A percentile compares a stretch with the other conserved stretches of the same genome.
phyloP scores from a whole-genome alignment of 2,888 invertebrate species.

The Bugulina stolonifera region DNA sequence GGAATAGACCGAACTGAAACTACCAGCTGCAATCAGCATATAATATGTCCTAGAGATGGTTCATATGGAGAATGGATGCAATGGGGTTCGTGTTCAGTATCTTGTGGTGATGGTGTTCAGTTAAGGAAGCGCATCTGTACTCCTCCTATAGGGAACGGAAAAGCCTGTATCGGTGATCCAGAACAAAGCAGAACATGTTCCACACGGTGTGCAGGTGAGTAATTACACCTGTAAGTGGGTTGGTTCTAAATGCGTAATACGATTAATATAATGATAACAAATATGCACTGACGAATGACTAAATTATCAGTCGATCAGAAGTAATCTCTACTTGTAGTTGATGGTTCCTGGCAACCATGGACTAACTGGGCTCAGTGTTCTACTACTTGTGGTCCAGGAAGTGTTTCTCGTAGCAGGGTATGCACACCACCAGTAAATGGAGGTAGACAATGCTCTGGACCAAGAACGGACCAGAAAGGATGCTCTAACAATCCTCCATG shows the following conservation, averaged over 20 bases:
- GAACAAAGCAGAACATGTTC: neutral
- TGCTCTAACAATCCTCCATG: neutral
- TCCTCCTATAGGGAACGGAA: neutral
- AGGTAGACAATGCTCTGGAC: neutral
- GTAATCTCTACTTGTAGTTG: constrained; percentile 1
- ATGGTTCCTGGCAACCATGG: neutral
- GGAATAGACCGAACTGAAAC: neutral
- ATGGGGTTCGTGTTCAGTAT: constrained; percentile 10
- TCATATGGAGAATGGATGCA: neutral
- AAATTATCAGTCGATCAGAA: no score
- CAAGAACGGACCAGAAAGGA: neutral
- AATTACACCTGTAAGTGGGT: no score
- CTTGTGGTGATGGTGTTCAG: constrained; percentile 1
- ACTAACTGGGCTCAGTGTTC: neutral
- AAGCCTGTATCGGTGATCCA: neutral
- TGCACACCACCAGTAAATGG: constrained; percentile 10
- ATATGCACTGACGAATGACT: no score
- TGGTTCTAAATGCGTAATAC: no score
- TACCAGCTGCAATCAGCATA: neutral
- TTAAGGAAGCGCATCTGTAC: neutral
- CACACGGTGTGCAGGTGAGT: neutral
- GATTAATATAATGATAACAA: no score
- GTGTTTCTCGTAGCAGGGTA: neutral
- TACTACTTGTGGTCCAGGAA: neutral
- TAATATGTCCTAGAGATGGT: constrained; percentile 3